A percentile compares a stretch with the other conserved stretches of the same genome.
phyloP scores from a whole-genome alignment of 2,113 vertebrate species.

The Cervus canadensis region DNA sequence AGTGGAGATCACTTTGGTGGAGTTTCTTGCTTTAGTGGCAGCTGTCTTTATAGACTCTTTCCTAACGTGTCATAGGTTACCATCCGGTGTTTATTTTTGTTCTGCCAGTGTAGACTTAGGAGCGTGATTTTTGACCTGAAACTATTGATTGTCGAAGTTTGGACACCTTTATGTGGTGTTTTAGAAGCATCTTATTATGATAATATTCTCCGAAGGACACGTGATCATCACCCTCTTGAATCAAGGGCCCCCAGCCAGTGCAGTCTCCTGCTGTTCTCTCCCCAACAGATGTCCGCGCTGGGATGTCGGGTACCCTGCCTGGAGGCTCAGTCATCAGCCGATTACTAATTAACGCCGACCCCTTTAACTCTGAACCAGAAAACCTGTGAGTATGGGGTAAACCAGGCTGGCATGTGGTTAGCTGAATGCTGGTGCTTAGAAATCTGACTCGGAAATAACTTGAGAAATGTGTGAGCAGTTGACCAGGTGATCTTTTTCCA shows the following conservation, averaged over 20 bases:
- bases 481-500: background rate
- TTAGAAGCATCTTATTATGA: fast-evolving
- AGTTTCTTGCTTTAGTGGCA: background rate
- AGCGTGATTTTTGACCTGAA: background rate
- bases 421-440: fast-evolving
- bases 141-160: background rate
- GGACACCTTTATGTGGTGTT: fast-evolving
- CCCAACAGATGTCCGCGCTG: constrained; percentile 84
- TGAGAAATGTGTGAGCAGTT: background rate
- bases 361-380: constrained; percentile 93
- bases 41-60: background rate
- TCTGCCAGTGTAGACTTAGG: background rate
- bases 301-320: constrained; percentile 91
- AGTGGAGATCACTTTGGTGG: background rate
- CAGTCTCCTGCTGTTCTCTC: background rate
- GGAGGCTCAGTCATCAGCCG: constrained; percentile 93
- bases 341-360: constrained; percentile 92
- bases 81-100: background rate
- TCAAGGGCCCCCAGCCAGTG: background rate
- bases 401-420: fast-evolving
- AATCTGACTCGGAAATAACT: background rate
- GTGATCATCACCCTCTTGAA: background rate
- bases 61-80: background rate
- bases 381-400: constrained; percentile 87
- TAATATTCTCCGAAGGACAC: fast-evolving